Conservation (phyloP, 92 coral and sea anemone species). For the Scolanthus callimorphus region DNA sequence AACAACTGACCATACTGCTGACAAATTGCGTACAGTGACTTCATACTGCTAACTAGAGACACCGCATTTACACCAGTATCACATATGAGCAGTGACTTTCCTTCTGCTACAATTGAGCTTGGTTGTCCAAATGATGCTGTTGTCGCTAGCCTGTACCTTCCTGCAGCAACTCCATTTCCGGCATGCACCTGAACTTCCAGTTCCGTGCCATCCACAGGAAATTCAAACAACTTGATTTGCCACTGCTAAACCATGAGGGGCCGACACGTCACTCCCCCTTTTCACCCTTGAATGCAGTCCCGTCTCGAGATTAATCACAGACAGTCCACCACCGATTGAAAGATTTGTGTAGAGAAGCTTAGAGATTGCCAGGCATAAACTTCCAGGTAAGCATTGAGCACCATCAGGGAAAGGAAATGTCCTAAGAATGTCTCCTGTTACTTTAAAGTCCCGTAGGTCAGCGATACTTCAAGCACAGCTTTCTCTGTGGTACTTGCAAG, state of each 20-base stretch:
- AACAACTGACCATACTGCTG: conserved; percentile 17
- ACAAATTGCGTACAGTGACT: conserved; percentile 6
- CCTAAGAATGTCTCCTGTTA: conserved; percentile 14
- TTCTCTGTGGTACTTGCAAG: conserved; percentile 10
- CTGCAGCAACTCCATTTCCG: conserved; percentile 7
- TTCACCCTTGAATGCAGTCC: conserved; percentile 11
- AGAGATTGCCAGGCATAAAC: conserved; percentile 3
- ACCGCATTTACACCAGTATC: conserved; percentile 14
- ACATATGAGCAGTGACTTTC: conserved; percentile 14
- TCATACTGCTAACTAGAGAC: conserved; percentile 16
- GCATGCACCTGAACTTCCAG: conserved; percentile 7
- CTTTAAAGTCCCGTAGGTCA: conserved; percentile 19
- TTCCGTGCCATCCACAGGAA: too few species aligned
- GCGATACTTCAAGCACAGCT: conserved; percentile 20
- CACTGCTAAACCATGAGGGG: conserved; percentile 26
- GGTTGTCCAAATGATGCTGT: conserved; percentile 20
- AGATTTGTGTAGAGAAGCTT: conserved; percentile 11
- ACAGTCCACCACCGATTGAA: too few species aligned
- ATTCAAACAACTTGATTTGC: conserved; percentile 20
- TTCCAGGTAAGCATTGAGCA: conserved; percentile 11
- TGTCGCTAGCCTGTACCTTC: conserved; percentile 11
- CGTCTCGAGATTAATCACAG: conserved; percentile 22
- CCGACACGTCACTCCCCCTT: not conserved
- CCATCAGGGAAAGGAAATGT: conserved; percentile 18
- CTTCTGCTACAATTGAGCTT: conserved; percentile 14